These are phyloP conservation scores for Coelopa frigida DNA, from an alignment of 1,140 invertebrate genomes.

Conservation along the genomic window DNA sequence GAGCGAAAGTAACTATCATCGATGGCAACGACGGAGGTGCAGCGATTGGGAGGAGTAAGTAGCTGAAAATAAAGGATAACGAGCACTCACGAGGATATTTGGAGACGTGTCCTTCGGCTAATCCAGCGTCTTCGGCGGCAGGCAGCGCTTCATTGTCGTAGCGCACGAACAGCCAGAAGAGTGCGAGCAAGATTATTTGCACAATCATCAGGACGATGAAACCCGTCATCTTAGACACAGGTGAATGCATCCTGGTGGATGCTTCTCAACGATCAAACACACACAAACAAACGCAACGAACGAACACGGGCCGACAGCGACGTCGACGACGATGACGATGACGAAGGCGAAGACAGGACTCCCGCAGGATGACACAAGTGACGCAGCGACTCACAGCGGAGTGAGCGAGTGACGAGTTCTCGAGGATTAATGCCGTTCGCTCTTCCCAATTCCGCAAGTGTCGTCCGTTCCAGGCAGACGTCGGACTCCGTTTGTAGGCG, in stretches of 20 bases:
- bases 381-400: no score
- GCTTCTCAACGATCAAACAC: neutral
- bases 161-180: constrained; percentile 44
- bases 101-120: constrained; percentile 38
- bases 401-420: no score
- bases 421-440: no score
- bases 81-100: constrained; percentile 44
- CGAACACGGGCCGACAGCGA: no score
- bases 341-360: no score
- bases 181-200: constrained; percentile 42
- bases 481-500: constrained; percentile 8
- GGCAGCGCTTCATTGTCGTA: constrained; percentile 34
- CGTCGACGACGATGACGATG: no score
- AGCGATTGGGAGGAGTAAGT: no score
- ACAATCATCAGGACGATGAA: constrained; percentile 40
- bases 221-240: constrained; percentile 34
- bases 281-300: no score
- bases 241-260: constrained; percentile 32
- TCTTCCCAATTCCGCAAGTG: no score
- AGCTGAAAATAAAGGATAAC: neutral
- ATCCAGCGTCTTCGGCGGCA: constrained; percentile 31
- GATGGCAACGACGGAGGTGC: no score
- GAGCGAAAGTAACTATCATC: no score
- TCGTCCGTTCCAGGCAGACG: constrained; percentile 9
- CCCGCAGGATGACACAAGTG: no score